These are phyloP conservation scores for Tachypleus tridentatus DNA, from an alignment of 1,140 invertebrate species.

Conservation along the genomic window DNA sequence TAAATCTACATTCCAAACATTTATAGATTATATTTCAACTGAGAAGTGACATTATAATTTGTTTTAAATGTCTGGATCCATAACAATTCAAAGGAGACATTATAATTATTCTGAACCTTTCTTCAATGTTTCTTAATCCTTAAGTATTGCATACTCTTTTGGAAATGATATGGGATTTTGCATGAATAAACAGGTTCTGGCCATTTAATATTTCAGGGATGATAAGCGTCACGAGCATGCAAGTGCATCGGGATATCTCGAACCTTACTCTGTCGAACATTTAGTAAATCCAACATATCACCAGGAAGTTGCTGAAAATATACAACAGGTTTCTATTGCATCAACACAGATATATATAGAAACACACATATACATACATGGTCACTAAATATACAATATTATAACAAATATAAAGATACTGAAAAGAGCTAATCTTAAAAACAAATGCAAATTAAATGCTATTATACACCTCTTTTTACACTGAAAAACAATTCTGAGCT, in stretches of 20 bases:
- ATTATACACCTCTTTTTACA: too few relatives aligned
- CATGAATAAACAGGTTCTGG: conserved; percentile 30
- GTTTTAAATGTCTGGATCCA: too few relatives aligned
- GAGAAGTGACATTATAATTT: too few relatives aligned
- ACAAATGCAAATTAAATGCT: too few relatives aligned
- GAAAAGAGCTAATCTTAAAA: too few relatives aligned
- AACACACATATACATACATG: too few relatives aligned
- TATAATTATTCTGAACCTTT: too few relatives aligned
- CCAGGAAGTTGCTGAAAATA: conserved; percentile 34
- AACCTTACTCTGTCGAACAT: conserved; percentile 40
- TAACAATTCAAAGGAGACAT: too few relatives aligned
- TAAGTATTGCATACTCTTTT: neutral
- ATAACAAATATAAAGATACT: neutral
- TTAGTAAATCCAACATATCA: conserved; percentile 34
- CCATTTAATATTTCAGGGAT: conserved; percentile 34
- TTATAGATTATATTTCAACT: too few relatives aligned
- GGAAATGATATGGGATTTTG: conserved; percentile 8
- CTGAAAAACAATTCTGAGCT: too few relatives aligned
- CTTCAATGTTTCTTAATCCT: neutral
- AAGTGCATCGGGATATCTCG: conserved; percentile 42
- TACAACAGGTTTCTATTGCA: too few relatives aligned
- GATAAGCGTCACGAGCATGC: conserved; percentile 35
- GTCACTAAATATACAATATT: conserved; percentile 2
- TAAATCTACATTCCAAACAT: too few relatives aligned
- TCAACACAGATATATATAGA: neutral